Evolutionary conservation across 1,140 invertebrate species (phyloP).

Genomic region (Reticulitermes speratus): DNA sequence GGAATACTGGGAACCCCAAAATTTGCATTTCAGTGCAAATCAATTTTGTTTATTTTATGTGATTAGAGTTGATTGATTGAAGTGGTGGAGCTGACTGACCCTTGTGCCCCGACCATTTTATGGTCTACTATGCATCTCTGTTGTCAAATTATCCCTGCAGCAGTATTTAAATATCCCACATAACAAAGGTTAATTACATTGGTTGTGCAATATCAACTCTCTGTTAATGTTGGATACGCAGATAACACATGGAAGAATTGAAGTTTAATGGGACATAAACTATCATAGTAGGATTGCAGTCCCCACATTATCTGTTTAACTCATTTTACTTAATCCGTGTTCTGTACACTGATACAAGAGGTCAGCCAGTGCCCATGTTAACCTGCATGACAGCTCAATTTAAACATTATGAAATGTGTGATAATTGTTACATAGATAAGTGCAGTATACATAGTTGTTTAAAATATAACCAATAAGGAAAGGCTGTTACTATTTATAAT

Average conservation of each 20-base stretch:
- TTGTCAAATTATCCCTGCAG: too few relatives aligned
- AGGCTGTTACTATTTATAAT: conserved; percentile 7
- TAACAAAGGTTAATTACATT: neutral
- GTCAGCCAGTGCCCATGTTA: neutral
- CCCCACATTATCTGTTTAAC: neutral
- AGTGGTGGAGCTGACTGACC: too few relatives aligned
- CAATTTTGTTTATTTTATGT: too few relatives aligned
- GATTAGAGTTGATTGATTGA: too few relatives aligned
- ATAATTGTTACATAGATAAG: neutral
- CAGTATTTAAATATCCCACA: neutral
- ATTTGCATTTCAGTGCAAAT: too few relatives aligned
- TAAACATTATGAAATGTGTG: neutral
- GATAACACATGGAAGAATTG: neutral
- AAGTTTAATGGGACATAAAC: neutral
- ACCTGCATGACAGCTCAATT: neutral
- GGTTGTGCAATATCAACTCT: neutral
- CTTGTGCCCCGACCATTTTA: too few relatives aligned
- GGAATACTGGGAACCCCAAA: too few relatives aligned
- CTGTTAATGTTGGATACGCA: neutral
- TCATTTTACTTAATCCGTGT: neutral
- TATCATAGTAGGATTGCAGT: neutral
- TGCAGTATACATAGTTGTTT: neutral
- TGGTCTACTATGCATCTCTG: too few relatives aligned
- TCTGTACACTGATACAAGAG: neutral
- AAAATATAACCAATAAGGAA: neutral